Conservation (phyloP, 2,797 vertebrate genomes). For the Enoplosus armatus region DNA sequence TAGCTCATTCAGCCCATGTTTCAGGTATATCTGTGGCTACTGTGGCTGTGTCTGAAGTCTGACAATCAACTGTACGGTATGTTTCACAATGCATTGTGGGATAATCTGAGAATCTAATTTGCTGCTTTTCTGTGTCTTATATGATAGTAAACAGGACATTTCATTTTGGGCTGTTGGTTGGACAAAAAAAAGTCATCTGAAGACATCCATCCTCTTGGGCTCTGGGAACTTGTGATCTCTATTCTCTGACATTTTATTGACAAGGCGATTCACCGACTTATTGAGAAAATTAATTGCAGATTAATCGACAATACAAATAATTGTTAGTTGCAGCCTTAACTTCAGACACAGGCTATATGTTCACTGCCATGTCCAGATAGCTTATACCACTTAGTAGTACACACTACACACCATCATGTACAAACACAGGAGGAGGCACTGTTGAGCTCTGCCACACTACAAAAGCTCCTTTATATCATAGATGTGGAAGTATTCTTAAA, state of each 20-base stretch:
- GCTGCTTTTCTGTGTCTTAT: background rate
- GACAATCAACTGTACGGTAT: background rate
- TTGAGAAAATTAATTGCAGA: background rate
- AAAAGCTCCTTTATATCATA: background rate
- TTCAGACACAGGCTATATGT: background rate
- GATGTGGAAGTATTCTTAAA: background rate
- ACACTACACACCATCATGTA: background rate
- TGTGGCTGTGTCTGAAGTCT: background rate
- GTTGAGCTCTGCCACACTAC: constrained; percentile 1
- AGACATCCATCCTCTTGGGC: background rate
- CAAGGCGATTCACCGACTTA: background rate
- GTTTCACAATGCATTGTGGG: background rate
- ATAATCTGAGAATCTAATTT: too few relatives aligned
- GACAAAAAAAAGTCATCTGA: background rate
- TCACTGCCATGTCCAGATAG: background rate
- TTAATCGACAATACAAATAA: background rate
- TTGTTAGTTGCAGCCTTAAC: background rate
- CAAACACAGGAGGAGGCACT: constrained; percentile 26
- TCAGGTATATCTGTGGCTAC: background rate
- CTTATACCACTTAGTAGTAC: background rate
- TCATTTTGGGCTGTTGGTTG: background rate
- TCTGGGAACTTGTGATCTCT: background rate
- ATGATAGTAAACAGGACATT: background rate
- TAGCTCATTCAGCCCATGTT: background rate
- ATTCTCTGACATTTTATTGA: background rate